Conservation (phyloP, 2,797 vertebrate genomes). For the Myotis findleyi region DNA sequence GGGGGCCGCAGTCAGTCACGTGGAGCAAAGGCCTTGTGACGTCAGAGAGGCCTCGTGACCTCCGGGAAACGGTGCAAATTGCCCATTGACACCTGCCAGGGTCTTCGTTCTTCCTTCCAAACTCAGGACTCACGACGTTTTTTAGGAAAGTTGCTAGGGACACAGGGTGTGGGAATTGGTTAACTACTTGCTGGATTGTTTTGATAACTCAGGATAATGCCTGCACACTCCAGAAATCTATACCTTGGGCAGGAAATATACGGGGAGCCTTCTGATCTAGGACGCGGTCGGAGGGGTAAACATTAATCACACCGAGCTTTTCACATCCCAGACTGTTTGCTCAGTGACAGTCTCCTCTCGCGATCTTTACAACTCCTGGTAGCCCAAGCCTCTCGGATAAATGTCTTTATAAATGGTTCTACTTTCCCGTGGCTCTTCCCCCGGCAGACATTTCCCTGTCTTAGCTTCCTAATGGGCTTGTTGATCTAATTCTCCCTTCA, state of each 20-base stretch:
- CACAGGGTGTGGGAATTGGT: neutral
- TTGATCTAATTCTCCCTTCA: slow-evolving; percentile 46
- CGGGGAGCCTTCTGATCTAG: neutral
- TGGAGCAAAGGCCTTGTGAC: neutral
- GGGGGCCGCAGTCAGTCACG: accelerated
- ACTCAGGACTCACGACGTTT: neutral
- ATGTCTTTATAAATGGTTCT: neutral
- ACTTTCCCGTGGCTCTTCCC: neutral
- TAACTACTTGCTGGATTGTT: neutral
- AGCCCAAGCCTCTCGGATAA: neutral
- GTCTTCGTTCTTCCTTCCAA: neutral
- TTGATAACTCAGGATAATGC: neutral
- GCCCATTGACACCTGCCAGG: neutral
- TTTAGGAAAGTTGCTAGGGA: neutral
- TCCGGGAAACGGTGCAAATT: neutral
- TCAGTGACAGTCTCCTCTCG: neutral
- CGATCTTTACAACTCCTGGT: neutral
- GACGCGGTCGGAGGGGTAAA: neutral
- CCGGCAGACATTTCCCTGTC: neutral
- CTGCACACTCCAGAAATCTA: neutral
- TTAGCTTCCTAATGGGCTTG: neutral
- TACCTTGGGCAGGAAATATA: neutral
- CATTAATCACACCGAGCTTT: neutral
- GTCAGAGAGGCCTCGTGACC: too few species aligned
- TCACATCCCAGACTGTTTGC: neutral